Evolutionary conservation across 1,140 invertebrate species (phyloP).

Genomic region (Helicoverpa armigera): DNA sequence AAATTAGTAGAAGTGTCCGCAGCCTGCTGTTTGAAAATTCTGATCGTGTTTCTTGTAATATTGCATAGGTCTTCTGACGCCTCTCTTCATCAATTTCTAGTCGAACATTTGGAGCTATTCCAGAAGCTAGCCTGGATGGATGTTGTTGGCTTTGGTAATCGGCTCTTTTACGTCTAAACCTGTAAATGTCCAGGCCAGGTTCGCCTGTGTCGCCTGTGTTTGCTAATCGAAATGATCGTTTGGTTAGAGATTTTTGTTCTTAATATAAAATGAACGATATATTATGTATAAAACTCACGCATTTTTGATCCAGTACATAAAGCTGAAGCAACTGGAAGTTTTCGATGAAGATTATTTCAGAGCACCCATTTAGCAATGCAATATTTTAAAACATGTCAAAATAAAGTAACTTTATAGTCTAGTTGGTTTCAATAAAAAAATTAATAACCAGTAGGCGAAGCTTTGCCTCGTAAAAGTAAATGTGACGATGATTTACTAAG

Average conservation of each 20-base stretch:
- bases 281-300: slow-evolving; percentile 46
- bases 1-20: slow-evolving; percentile 71
- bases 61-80: slow-evolving; percentile 73
- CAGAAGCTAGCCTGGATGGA: slow-evolving; percentile 4
- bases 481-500: slow-evolving; percentile 27
- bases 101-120: slow-evolving; percentile 58
- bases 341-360: slow-evolving; percentile 16
- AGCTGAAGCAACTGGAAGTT: slow-evolving; percentile 3
- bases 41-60: slow-evolving; percentile 74
- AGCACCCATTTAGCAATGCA: slow-evolving; percentile 13
- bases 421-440: slow-evolving; percentile 44
- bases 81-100: slow-evolving; percentile 67
- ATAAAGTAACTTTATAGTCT: slow-evolving; percentile 38
- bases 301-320: slow-evolving; percentile 43
- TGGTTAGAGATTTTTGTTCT: neutral
- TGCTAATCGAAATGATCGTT: slow-evolving; percentile 41
- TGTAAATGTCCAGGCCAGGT: slow-evolving; percentile 68
- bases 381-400: slow-evolving; percentile 32
- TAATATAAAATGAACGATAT: neutral
- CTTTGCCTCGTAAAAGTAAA: slow-evolving; percentile 11
- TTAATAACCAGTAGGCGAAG: slow-evolving; percentile 59
- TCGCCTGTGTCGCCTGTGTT: slow-evolving; percentile 46
- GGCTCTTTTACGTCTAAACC: slow-evolving; percentile 67
- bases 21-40: slow-evolving; percentile 75
- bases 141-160: slow-evolving; percentile 54